Conservation (phyloP, 2,888 invertebrate species). For the Chouioia cunea region DNA sequence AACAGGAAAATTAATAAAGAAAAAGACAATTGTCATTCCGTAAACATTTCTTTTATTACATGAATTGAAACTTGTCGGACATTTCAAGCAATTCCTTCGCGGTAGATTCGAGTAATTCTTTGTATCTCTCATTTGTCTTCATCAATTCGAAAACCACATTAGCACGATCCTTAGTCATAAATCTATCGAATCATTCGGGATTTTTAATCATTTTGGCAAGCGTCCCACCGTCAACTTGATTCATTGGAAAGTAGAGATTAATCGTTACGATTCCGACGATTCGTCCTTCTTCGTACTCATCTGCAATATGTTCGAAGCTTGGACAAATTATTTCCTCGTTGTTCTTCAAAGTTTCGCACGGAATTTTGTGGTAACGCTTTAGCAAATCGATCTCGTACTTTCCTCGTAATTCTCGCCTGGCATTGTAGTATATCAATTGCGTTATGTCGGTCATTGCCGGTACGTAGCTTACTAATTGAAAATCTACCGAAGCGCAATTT, state of each 20-base stretch:
- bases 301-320: constrained; percentile 51
- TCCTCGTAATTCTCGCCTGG: constrained; percentile 55
- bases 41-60: too few species aligned
- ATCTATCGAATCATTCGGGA: constrained; percentile 48
- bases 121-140: constrained; percentile 47
- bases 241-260: constrained; percentile 53
- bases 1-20: too few species aligned
- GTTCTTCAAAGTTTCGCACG: constrained; percentile 49
- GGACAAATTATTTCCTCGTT: constrained; percentile 47
- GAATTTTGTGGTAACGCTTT: constrained; percentile 54
- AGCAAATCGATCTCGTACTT: constrained; percentile 73
- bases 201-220: constrained; percentile 50
- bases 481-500: constrained; percentile 77
- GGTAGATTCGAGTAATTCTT: too few species aligned
- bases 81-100: too few species aligned
- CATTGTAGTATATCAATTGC: constrained; percentile 47
- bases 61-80: too few species aligned
- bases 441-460: constrained; percentile 48
- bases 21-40: too few species aligned
- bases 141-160: constrained; percentile 53
- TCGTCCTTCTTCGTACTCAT: constrained; percentile 57
- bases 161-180: constrained; percentile 52
- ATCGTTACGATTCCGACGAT: constrained; percentile 55
- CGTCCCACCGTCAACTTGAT: constrained; percentile 54
- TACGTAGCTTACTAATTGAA: constrained; percentile 75